Percentiles rank a stretch among this genome's conserved stretches.
Conservation (phyloP, 2,113 vertebrate genomes). For the Platycercus adscitus region DNA sequence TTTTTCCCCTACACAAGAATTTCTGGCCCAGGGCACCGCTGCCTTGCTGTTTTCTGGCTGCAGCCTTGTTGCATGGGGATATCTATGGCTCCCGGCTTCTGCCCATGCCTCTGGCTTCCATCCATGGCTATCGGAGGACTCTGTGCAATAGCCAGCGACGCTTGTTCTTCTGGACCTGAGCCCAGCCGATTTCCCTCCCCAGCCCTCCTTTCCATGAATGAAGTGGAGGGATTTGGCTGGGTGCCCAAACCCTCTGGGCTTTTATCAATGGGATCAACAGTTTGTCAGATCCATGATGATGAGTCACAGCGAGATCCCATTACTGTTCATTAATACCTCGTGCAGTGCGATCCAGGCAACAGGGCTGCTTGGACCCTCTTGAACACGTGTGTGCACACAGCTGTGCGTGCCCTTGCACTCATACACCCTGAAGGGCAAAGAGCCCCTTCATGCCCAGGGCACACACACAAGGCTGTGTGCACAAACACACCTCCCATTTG, state of each 20-base stretch:
- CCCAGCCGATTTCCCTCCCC: conserved; percentile 13
- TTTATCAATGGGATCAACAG: conserved; percentile 69
- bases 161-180: conserved; percentile 34
- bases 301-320: conserved; percentile 39
- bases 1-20: not conserved
- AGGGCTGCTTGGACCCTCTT: not conserved
- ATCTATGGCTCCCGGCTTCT: not conserved
- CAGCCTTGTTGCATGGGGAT: not conserved
- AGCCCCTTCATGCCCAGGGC: not conserved
- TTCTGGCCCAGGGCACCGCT: not conserved
- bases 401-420: not conserved
- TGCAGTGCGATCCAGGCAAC: fast-evolving
- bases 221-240: conserved; percentile 49
- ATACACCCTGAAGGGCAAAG: not conserved
- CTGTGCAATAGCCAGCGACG: conserved; percentile 13
- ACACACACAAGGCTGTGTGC: fast-evolving
- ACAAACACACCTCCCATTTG: not conserved
- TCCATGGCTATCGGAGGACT: conserved; percentile 41
- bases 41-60: conserved; percentile 6
- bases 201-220: conserved; percentile 61
- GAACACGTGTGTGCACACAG: fast-evolving
- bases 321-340: not conserved
- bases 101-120: not conserved
- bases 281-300: conserved; percentile 29
- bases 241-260: conserved; percentile 28